Percentiles rank a stretch among this genome's conserved stretches.
Evolutionary conservation across 2,888 invertebrate species (phyloP).

Genomic region (Margaritifera margaritifera): DNA sequence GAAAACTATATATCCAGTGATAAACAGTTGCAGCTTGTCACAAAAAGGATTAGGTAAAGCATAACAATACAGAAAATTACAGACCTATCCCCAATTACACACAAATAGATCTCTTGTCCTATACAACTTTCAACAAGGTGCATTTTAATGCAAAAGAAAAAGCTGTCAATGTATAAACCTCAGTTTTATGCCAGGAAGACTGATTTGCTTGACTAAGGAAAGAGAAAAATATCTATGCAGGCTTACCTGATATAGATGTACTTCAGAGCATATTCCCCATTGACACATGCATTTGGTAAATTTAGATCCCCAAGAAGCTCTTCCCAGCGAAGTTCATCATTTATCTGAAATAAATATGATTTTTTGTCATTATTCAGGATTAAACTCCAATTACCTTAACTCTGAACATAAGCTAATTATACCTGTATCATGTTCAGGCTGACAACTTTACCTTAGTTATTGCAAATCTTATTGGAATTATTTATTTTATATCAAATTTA

Average conservation of each 20-base stretch:
- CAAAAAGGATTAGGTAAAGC: too few relatives aligned
- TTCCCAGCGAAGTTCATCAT: slow-evolving; percentile 91
- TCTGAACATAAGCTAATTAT: too few relatives aligned
- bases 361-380: too few relatives aligned
- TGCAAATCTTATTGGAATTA: too few relatives aligned
- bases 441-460: too few relatives aligned
- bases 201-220: background rate
- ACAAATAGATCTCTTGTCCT: background rate
- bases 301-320: slow-evolving; percentile 77
- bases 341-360: slow-evolving; percentile 79
- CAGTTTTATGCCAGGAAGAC: background rate
- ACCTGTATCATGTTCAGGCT: too few relatives aligned
- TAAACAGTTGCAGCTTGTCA: too few relatives aligned
- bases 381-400: too few relatives aligned
- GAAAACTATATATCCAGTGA: too few relatives aligned
- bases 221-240: background rate
- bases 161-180: background rate
- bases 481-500: too few relatives aligned
- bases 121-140: background rate
- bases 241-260: slow-evolving; percentile 86
- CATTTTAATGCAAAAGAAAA: background rate
- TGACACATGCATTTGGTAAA: slow-evolving; percentile 88
- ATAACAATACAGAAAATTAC: too few relatives aligned
- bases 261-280: slow-evolving; percentile 89
- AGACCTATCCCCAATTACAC: too few relatives aligned